These are phyloP conservation scores for Gallinago nigripennis DNA, from an alignment of 2,797 vertebrate species.

Conservation along the genomic window DNA sequence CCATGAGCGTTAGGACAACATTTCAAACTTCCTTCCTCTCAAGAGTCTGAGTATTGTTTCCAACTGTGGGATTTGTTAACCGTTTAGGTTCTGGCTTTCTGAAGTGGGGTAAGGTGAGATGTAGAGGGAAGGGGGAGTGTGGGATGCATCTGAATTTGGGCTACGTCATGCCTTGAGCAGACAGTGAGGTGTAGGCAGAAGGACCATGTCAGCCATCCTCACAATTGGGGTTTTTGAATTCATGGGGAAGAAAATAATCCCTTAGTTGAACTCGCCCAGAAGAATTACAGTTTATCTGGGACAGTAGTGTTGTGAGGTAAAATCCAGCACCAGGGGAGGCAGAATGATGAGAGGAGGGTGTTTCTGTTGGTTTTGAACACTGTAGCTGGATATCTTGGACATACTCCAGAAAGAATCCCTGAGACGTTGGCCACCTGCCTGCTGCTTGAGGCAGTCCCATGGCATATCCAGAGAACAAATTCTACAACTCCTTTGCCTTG, in stretches of 20 bases:
- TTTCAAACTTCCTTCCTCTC: neutral
- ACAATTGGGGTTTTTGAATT: neutral
- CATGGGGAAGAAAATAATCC: neutral
- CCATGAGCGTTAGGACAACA: neutral
- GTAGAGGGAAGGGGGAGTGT: neutral
- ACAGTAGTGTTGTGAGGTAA: neutral
- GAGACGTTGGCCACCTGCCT: accelerated
- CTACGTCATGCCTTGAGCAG: neutral
- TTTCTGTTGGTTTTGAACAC: neutral
- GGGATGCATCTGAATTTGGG: neutral
- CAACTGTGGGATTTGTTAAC: neutral
- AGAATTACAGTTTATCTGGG: neutral
- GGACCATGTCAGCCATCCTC: accelerated
- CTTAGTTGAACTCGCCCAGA: accelerated
- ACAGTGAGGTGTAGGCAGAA: neutral
- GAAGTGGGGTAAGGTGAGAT: neutral
- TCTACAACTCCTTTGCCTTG: neutral
- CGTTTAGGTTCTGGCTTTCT: neutral
- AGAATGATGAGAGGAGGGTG: neutral
- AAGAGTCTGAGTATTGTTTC: neutral
- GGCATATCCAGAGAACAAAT: neutral
- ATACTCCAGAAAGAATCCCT: neutral
- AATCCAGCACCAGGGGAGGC: neutral
- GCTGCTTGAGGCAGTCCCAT: neutral
- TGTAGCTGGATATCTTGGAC: neutral